Evolutionary conservation across 2,113 vertebrate species (phyloP).

Genomic region (Corvus hawaiiensis): DNA sequence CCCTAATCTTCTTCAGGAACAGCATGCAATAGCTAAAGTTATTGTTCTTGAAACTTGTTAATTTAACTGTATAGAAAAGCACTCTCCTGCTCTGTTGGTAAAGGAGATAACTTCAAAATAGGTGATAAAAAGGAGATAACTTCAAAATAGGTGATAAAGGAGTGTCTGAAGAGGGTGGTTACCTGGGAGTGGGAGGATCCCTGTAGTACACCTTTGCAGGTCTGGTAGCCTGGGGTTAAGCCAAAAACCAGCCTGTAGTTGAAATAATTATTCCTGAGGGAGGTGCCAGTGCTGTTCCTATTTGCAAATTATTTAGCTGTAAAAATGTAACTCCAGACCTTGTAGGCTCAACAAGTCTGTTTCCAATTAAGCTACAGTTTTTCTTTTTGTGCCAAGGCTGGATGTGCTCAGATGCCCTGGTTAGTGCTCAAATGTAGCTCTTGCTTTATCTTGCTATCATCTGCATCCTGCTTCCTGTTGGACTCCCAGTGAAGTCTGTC

Average conservation of each 20-base stretch:
- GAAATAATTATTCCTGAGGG: background rate
- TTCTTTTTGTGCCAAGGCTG: background rate
- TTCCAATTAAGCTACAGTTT: background rate
- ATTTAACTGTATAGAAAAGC: background rate
- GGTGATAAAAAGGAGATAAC: background rate
- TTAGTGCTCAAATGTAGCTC: background rate
- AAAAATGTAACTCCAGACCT: background rate
- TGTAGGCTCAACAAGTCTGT: background rate
- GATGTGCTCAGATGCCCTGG: background rate
- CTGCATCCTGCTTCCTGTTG: background rate
- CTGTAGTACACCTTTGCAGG: background rate
- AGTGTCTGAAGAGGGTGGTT: background rate
- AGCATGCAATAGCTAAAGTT: background rate
- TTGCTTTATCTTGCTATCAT: background rate
- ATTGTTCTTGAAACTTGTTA: background rate
- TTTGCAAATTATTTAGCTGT: background rate
- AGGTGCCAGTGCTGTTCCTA: background rate
- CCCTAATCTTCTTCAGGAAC: background rate
- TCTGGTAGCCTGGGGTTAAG: background rate
- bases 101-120: background rate
- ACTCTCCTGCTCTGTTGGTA: background rate
- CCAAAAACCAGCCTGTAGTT: background rate
- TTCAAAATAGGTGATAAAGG: background rate
- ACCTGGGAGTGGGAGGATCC: background rate
- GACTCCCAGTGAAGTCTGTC: background rate